Base-by-base conservation (phyloP, 2,888 invertebrate species). In the Corythucha ciliata region DNA sequence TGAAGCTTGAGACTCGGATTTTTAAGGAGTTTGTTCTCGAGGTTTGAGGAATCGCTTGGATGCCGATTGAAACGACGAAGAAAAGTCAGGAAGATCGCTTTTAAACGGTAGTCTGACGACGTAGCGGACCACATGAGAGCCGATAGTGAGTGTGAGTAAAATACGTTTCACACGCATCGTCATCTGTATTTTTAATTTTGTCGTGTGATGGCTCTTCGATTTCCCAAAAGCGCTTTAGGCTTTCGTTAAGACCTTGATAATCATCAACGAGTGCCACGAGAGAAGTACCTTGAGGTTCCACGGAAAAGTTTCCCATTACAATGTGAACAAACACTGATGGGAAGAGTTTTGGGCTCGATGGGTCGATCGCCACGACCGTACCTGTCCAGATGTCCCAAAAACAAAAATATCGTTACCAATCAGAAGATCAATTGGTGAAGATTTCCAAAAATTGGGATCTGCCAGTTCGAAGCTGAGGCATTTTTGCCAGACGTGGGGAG, bases 61-160 rank as follows among this genome's bases (percentile, higher is more conserved):
- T 2, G 52, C 26, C 8, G 16, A 10, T 8, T 24, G n/a, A 12
- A 20, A 25, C 10, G 48, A 48, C 2, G 22, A n/a, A 8, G 12
- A 14, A 7, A 48, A 39, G n/a, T 12, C 14, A 3, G 48, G 48
- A 10, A 37, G 16, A 7, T 33, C 42, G 10, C 16, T 5, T 12
- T 48, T 48, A 26, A 48, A 48, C 4, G 48, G 48, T 14, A 48
- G 37, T 14, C 18, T 10, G 3, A 48, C 48, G 3, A 48, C 48
- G 24, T 48, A 48, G n/a, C 18, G 25, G 22, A 22, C 48, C 48
- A 8, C 24, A 37, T 10, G 48, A 24, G 7, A 37, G 36, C 5
- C 48, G 48, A 37, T 48, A 48, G 21, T 48, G 48, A 10, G 36
- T 48, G n/a, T 48, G 22, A 6, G 12, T n/a, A 16, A 48, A 48